phyloP scores from a whole-genome alignment of 2,888 invertebrate species.

The Amiota minor region DNA sequence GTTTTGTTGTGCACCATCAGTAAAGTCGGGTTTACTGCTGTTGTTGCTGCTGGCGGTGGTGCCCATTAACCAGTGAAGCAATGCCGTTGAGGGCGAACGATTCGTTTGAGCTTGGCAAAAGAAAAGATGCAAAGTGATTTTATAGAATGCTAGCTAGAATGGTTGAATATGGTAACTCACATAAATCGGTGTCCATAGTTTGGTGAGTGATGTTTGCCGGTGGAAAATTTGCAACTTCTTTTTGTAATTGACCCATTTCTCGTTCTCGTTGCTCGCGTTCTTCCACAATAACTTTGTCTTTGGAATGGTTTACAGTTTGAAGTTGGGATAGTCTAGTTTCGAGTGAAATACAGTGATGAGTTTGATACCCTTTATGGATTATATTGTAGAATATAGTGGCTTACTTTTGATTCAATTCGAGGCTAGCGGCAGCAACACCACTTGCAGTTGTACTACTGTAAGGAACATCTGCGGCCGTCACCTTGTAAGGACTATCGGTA shows the following conservation, averaged over 20 bases:
- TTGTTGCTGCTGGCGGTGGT: conserved; percentile 65
- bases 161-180: conserved; percentile 74
- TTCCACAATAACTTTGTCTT: conserved; percentile 83
- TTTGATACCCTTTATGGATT: neutral
- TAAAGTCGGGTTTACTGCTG: too few species aligned
- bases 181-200: conserved; percentile 82
- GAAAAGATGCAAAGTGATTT: conserved; percentile 10
- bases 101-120: conserved; percentile 79
- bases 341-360: neutral
- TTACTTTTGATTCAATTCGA: conserved; percentile 70
- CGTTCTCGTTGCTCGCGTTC: conserved; percentile 85
- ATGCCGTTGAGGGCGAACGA: conserved; percentile 85
- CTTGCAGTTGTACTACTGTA: conserved; percentile 15
- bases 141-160: neutral
- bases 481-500: conserved; percentile 42
- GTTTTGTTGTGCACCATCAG: too few species aligned
- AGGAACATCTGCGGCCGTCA: conserved; percentile 35
- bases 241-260: conserved; percentile 83
- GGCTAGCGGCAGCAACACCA: conserved; percentile 47
- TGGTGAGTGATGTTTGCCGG: conserved; percentile 47
- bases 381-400: conserved; percentile 25
- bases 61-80: conserved; percentile 88
- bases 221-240: conserved; percentile 82
- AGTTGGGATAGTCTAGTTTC: conserved; percentile 78
- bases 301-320: conserved; percentile 82